Percentiles rank a stretch among this genome's conserved stretches.
Conservation (phyloP, 1,140 invertebrate genomes). For the Drosophila takahashii region DNA sequence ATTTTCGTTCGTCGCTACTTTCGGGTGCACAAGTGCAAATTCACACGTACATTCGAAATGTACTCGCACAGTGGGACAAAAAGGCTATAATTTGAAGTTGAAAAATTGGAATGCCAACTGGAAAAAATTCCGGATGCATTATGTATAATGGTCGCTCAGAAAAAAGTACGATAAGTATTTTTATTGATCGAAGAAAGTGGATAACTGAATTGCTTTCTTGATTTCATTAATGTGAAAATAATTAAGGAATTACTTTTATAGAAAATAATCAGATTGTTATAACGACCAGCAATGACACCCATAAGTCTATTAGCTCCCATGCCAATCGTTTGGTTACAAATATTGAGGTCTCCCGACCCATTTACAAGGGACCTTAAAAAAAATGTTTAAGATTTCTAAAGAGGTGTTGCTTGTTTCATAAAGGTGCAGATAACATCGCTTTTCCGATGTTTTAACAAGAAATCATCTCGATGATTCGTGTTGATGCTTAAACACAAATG, state of each 20-base stretch:
- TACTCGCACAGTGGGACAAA: constrained; percentile 67
- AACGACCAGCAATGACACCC: no score
- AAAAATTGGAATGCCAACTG: not conserved
- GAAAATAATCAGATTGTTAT: not conserved
- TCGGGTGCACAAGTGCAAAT: constrained; percentile 81
- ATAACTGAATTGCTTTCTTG: not conserved
- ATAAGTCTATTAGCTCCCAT: no score
- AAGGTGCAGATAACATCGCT: no score
- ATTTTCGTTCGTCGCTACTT: constrained; percentile 34
- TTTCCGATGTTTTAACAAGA: no score
- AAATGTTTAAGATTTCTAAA: no score
- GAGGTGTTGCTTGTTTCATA: no score
- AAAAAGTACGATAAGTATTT: not conserved
- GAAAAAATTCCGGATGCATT: not conserved
- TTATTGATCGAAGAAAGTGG: not conserved
- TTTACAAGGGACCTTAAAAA: no score
- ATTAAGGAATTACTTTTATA: not conserved
- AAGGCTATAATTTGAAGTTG: constrained; percentile 7
- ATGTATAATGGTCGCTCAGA: not conserved
- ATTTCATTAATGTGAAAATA: not conserved
- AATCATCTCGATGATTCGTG: no score
- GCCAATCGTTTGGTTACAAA: no score
- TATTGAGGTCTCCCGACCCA: no score
- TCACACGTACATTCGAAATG: constrained; percentile 80
- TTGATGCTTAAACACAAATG: no score